Base-by-base conservation (phyloP, 2,888 invertebrate species). In the Drosophila engyochracea region DNA sequence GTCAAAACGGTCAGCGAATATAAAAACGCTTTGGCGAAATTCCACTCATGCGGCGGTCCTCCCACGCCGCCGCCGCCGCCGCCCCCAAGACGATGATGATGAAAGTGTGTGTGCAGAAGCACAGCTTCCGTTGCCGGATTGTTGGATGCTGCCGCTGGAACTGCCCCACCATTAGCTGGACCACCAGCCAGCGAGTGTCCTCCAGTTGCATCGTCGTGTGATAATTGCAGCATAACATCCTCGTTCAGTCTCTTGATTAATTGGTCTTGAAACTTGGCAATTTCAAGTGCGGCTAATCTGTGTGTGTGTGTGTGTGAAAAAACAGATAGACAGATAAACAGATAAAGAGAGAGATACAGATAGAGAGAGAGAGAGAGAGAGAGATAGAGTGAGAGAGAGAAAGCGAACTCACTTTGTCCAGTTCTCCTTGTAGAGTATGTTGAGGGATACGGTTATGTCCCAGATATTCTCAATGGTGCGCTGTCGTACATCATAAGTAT, bases 1-100 rank as follows among this genome's bases (percentile, higher is more conserved):
- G 98, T 98, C 88, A 99, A 95, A 80, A 99, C 98, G 44, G 98
- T 98, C 83, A 99, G 95, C 30, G 98, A 98, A 94, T 98, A 99
- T 88, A 99, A 96, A 94, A 99, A 98, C 64, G 98, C 97, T 91
- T 96, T 96, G 65, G 97, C 97, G 93, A 97, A 96, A 93, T 96
- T 97, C 97, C 97, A 97, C 93, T 97, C 97, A 65, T 91, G 89
- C 37, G 88, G 89, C 35, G 88, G 83, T n/a, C 85, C 88, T 25
- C 74, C 80, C 59, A 55, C 82, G 62, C 80, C 62, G 31, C 31
- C 31, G 30, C 30, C 30, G 9, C 31, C 31, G 95, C 85, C 96
- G 66, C 74, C 83, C 47, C 65, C 83, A 59, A 76, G 81, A 57
- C 82, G 86, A 82, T 92, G 96, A 81, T 94, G 91, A 74, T 91